Evolutionary conservation across 2,113 vertebrate genomes (phyloP).

Genomic region (Urocitellus parryii): DNA sequence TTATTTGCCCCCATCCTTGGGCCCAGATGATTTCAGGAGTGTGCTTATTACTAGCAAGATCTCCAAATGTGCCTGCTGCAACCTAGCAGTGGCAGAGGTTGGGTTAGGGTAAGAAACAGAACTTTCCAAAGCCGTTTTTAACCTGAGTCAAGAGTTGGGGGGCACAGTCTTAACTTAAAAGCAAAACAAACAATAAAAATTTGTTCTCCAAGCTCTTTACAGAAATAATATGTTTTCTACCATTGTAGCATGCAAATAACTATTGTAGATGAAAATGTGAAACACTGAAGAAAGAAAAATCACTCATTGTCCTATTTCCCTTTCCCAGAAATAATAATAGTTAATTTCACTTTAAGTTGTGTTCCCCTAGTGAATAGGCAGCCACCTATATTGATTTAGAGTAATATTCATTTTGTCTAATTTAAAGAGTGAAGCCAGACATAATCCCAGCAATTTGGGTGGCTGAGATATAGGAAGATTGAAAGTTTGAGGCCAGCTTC

Average conservation of each 20-base stretch:
- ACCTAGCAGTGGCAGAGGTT: background rate
- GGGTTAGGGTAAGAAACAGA: background rate
- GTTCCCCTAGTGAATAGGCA: background rate
- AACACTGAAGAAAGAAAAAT: background rate
- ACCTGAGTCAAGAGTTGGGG: background rate
- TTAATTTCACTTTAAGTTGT: background rate
- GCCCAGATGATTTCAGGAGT: background rate
- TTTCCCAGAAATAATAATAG: background rate
- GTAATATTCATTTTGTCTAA: conserved; percentile 4
- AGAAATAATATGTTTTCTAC: background rate
- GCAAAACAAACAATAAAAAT: background rate
- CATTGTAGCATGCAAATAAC: background rate
- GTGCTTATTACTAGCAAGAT: too few relatives aligned
- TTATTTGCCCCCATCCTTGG: too few relatives aligned
- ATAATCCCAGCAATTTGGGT: too few relatives aligned
- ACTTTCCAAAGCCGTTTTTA: background rate
- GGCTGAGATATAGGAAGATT: too few relatives aligned
- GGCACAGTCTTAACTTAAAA: background rate
- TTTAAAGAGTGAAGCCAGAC: background rate
- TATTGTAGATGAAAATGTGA: background rate
- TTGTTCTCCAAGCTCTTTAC: background rate
- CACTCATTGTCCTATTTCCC: background rate
- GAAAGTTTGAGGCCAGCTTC: too few relatives aligned
- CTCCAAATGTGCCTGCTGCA: fast-evolving
- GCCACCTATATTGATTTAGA: background rate